Conservation (phyloP, 2,797 vertebrate species). For the Nyctalus aviator region DNA sequence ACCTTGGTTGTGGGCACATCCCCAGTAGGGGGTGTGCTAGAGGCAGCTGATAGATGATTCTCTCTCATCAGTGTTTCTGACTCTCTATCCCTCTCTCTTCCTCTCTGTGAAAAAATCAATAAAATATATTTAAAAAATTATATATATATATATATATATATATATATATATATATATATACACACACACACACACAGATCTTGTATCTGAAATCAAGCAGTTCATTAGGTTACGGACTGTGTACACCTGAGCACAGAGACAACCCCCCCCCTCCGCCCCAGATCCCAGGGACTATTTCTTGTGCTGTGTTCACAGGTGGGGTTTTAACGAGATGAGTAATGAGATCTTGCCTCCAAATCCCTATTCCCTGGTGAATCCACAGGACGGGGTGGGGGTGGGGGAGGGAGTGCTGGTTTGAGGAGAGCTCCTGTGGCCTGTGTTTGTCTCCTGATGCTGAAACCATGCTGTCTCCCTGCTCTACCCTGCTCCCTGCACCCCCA, state of each 20-base stretch:
- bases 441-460: constrained; percentile 53
- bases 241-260: constrained; percentile 75
- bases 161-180: too few relatives aligned
- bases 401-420: constrained; percentile 24
- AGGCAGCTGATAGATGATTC: too few relatives aligned
- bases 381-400: too few relatives aligned
- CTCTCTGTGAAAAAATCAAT: too few relatives aligned
- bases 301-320: constrained; percentile 79
- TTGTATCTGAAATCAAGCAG: neutral
- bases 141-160: too few relatives aligned
- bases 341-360: constrained; percentile 76
- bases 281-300: constrained; percentile 61
- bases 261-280: neutral
- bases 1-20: too few relatives aligned
- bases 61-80: too few relatives aligned
- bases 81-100: too few relatives aligned
- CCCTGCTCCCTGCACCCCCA: neutral
- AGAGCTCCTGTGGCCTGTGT: neutral
- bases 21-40: too few relatives aligned
- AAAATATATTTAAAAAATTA: too few relatives aligned
- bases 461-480: neutral
- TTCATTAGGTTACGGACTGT: constrained; percentile 64
- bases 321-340: constrained; percentile 82
- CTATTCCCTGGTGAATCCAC: constrained; percentile 71
- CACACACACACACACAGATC: too few relatives aligned